phyloP scores from a whole-genome alignment of 2,797 vertebrate species.

The Chelonia mydas region DNA sequence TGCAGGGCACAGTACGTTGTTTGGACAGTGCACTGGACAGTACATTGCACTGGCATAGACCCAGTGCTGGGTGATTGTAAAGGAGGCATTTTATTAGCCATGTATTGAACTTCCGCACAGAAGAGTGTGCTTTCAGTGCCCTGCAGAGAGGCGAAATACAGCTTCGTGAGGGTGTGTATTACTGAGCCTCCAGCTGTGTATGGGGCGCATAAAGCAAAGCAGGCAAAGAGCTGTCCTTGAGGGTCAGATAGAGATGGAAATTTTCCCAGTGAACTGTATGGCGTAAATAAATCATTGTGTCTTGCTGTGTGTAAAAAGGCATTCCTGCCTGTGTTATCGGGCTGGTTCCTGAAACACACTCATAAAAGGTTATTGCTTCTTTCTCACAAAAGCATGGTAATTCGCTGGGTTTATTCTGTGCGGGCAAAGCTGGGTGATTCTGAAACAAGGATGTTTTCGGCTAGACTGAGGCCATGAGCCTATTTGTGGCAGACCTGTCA shows the following conservation, averaged over 20 bases:
- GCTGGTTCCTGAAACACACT: background rate
- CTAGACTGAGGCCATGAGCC: background rate
- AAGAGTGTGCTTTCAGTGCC: background rate
- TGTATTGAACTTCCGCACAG: background rate
- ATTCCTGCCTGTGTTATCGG: background rate
- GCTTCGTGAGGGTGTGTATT: background rate
- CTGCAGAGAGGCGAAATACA: background rate
- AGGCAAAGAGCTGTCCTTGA: fast-evolving
- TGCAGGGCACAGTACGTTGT: no score
- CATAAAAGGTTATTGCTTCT: background rate
- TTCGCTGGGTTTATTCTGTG: background rate
- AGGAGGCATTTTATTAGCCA: background rate
- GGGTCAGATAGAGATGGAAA: background rate
- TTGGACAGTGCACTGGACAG: no score
- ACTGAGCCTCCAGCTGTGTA: background rate
- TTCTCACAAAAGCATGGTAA: background rate
- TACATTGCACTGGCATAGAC: background rate
- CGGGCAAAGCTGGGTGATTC: background rate
- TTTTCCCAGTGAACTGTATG: fast-evolving
- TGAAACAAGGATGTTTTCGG: background rate
- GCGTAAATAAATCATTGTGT: fast-evolving
- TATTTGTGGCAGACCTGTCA: background rate
- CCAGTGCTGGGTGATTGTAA: background rate
- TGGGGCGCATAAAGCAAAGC: background rate
- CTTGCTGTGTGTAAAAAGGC: fast-evolving